Evolutionary conservation across 2,888 invertebrate species (phyloP).

Genomic region (Melinopterus prodromus): DNA sequence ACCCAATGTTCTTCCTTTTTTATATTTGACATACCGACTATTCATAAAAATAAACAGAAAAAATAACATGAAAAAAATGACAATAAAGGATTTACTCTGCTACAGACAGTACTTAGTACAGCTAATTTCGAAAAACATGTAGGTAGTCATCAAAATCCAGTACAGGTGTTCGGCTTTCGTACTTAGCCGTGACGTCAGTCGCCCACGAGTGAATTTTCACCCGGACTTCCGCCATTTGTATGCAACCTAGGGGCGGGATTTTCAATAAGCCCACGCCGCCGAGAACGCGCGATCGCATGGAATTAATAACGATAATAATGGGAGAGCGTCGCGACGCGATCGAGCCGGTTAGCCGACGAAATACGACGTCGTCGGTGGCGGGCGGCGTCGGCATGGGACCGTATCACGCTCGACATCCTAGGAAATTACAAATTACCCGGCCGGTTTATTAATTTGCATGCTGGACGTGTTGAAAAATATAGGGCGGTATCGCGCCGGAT

Average conservation of each 20-base stretch:
- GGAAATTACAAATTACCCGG: conserved; percentile 36
- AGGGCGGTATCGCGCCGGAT: conserved; percentile 19
- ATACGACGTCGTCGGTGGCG: conserved; percentile 16
- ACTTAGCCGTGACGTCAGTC: neutral
- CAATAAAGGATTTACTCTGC: too few relatives aligned
- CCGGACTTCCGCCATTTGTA: conserved; percentile 21
- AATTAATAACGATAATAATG: conserved; percentile 23
- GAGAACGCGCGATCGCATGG: conserved; percentile 11
- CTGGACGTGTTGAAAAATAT: conserved; percentile 32
- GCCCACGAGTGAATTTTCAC: conserved; percentile 22
- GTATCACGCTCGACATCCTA: conserved; percentile 15
- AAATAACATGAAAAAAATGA: too few relatives aligned
- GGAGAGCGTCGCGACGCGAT: conserved; percentile 13
- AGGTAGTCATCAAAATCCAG: too few relatives aligned
- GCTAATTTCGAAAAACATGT: too few relatives aligned
- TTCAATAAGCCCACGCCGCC: conserved; percentile 10
- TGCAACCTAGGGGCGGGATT: conserved; percentile 17
- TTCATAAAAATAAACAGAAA: too few relatives aligned
- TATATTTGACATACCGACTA: too few relatives aligned
- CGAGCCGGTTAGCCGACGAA: conserved; percentile 21
- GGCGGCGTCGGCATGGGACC: neutral
- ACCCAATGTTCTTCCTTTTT: too few relatives aligned
- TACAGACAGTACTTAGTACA: too few relatives aligned
- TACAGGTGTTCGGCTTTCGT: too few relatives aligned
- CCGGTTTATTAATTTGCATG: conserved; percentile 35